Evolutionary conservation across 2,888 invertebrate genomes (phyloP).

Genomic region (Callimorpha dominula): DNA sequence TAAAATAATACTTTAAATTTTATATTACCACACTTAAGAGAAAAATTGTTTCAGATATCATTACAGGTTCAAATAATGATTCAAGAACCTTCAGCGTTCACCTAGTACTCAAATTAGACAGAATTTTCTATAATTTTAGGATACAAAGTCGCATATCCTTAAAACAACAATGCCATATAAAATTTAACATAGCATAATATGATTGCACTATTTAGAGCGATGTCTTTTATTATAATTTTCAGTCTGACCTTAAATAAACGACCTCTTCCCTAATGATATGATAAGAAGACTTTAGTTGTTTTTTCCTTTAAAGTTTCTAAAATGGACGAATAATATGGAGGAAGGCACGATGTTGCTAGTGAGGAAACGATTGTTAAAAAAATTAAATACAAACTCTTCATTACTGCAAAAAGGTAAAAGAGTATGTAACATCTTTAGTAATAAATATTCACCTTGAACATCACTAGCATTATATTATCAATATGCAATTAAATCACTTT

Average conservation of each 20-base stretch:
- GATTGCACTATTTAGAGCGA: conserved; percentile 11
- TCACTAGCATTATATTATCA: neutral
- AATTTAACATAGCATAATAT: neutral
- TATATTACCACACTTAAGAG: neutral
- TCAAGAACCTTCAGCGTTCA: neutral
- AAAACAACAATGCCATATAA: neutral
- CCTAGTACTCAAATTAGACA: neutral
- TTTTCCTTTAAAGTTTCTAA: neutral
- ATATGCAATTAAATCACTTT: conserved; percentile 22
- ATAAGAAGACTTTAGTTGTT: neutral
- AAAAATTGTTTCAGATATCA: neutral
- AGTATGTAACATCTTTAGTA: neutral
- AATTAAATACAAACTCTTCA: too few relatives aligned
- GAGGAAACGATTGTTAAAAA: neutral
- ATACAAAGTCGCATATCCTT: neutral
- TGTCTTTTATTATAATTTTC: conserved; percentile 39
- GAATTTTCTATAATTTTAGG: neutral
- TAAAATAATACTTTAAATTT: neutral
- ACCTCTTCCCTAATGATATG: conserved; percentile 1
- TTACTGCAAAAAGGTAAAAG: neutral
- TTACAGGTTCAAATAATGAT: neutral
- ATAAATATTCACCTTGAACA: neutral
- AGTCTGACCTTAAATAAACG: conserved; percentile 19
- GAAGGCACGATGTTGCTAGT: neutral
- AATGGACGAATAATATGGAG: neutral